These are phyloP conservation scores for Mustela nigripes DNA, from an alignment of 2,113 vertebrate species.

Conservation along the genomic window DNA sequence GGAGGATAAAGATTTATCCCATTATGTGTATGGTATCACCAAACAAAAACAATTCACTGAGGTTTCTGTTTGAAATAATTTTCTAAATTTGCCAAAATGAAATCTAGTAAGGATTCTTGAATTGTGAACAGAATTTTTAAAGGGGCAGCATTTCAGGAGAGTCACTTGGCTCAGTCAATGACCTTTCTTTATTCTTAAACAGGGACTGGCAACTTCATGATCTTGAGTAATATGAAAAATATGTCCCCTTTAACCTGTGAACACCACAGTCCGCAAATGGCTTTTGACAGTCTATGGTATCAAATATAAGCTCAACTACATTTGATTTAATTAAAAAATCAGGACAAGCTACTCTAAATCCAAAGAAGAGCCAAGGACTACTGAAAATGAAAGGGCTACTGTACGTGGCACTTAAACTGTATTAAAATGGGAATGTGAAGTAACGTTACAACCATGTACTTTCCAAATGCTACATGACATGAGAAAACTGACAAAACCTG, in stretches of 20 bases:
- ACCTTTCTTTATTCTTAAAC: constrained; percentile 31
- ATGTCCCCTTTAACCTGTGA: not conserved
- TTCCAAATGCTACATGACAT: not conserved
- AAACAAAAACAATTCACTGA: not conserved
- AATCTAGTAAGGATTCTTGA: not conserved
- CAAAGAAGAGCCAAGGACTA: constrained; percentile 20
- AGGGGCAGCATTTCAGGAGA: not conserved
- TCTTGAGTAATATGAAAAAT: not conserved
- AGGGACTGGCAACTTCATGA: not conserved
- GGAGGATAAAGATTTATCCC: constrained; percentile 16
- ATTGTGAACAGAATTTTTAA: constrained; percentile 45
- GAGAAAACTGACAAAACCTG: not conserved
- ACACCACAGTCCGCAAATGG: not conserved
- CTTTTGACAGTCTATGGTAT: not conserved
- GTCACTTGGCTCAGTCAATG: not conserved
- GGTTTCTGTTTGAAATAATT: not conserved
- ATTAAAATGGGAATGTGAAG: constrained; percentile 24
- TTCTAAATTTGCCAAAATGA: constrained; percentile 37
- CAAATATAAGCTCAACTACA: constrained; percentile 37
- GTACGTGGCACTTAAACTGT: not conserved
- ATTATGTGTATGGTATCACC: not conserved
- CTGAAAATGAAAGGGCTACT: not conserved
- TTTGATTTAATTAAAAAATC: constrained; percentile 10
- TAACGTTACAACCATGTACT: not conserved
- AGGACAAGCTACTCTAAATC: not conserved